Percentiles rank a stretch among this genome's conserved stretches.
These are phyloP conservation scores for Patiria pectinifera DNA, from an alignment of 53 echinoderm and acorn worm species.

Conservation along the genomic window DNA sequence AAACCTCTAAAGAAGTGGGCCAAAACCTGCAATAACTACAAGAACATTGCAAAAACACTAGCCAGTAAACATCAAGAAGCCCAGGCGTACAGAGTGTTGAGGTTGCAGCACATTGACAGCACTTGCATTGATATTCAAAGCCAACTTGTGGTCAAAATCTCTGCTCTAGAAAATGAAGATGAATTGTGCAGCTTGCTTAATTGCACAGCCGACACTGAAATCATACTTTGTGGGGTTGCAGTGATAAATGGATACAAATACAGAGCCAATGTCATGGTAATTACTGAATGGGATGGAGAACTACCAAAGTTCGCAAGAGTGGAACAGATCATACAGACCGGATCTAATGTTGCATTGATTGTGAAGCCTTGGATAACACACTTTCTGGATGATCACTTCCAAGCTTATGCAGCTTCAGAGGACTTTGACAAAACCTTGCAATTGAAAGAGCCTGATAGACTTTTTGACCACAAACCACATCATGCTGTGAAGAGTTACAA, in stretches of 20 bases:
- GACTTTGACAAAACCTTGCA: not conserved
- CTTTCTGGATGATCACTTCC: conserved; percentile 19
- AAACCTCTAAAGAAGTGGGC: conserved; percentile 61
- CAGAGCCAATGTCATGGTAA: conserved; percentile 45
- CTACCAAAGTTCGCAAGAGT: conserved; percentile 5
- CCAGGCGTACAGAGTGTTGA: conserved; percentile 41
- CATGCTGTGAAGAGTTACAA: conserved; percentile 55
- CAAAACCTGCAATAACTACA: conserved; percentile 56
- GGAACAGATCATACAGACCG: too few species aligned
- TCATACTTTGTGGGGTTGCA: conserved; percentile 25
- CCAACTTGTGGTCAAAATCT: conserved; percentile 30
- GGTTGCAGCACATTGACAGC: conserved; percentile 37
- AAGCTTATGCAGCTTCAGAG: conserved; percentile 44
- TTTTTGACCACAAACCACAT: conserved; percentile 38
- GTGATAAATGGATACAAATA: conserved; percentile 48
- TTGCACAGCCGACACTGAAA: conserved; percentile 26
- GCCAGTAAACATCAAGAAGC: conserved; percentile 68
- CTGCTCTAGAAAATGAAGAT: conserved; percentile 10
- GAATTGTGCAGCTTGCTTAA: conserved; percentile 28
- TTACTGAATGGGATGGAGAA: conserved; percentile 52
- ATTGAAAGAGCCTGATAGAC: conserved; percentile 1
- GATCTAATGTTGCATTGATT: too few species aligned
- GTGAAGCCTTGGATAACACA: conserved; percentile 46
- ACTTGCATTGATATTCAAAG: conserved; percentile 12
- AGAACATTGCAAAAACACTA: conserved; percentile 64